Base-by-base conservation (phyloP, 2,113 vertebrate species). In the Aldabrachelys gigantea region DNA sequence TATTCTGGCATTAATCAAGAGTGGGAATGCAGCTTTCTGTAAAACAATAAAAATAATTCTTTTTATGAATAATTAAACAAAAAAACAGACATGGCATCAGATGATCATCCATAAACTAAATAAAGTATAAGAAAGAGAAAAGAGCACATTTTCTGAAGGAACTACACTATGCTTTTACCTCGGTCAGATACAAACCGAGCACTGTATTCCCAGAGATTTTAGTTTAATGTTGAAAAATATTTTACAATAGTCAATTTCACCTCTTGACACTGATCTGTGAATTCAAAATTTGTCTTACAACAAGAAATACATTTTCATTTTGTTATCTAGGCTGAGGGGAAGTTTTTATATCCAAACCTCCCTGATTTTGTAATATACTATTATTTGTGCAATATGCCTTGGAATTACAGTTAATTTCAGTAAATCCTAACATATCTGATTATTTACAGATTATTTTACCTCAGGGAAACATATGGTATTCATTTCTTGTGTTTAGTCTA, bases 371-470 rank as follows among this genome's bases (percentile, higher is more conserved):
- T 96, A 96, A 93, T 76, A 88, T 38, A 54, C 82, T 89, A 11
- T 91, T 94, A 96, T 87, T 90, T 96, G 92, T 95, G 92, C 87
- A 94, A 88, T 93, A 88, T 91, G 84, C 89, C 95, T 97, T 82
- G 78, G 93, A 96, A 94, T 94, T 96, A 90, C 13, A 16, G 78
- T 79, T 90, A 95, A 91, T 92, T 90, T 96, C 95, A 89, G 90
- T 95, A 96, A 96, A 97, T 94, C 84, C 89, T 96, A 93, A 95
- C 87, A 52, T 50, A 97, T 88, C 90, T 75, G 92, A 86, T 91
- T 97, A 96, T 97, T 98, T 96, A 94, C 94, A 96, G 84, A 91
- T 93, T 96, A 87, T 21, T 96, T 94, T 96, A 85, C 91, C 88
- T 96, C 84, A 84, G 94, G 96, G 94, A 97, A 95, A 94, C 93